Evolutionary conservation across 2,113 vertebrate genomes (phyloP), one percentile per base, ranked within the genome.

Genomic region (Peromyscus polionotus): DNA sequence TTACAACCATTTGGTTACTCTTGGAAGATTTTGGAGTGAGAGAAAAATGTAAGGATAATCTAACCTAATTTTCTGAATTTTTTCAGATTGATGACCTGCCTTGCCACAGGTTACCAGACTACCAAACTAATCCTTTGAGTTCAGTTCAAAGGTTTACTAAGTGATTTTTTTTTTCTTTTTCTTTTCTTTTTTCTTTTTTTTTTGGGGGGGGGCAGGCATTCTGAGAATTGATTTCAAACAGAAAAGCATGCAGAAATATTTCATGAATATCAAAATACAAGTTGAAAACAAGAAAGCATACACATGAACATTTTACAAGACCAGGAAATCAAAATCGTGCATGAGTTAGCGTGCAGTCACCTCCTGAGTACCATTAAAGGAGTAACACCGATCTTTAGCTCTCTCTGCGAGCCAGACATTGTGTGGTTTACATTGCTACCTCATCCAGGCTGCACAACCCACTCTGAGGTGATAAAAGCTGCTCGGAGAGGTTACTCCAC

Each of bases 171-270:
- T 11, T 98, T 97, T 97, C 93, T 94, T 70, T 45, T 16, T 57
- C n/a, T 42, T 42, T 42, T 42, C 39, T 42, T 42, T 42, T 42
- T 68, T 77, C 61, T 85, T 20, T 83, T 89, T 88, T 57, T 57
- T n/a, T 17, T 14, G 31, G 79, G 48, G 28, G 45, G 76, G 3
- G 28, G 45, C 42, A 42, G 95, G 75, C 45, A 95, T 70, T 97
- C 93, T 97, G 91, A 96, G 17, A 4, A 48, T 90, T 92, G 97
- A 98, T 98, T 99, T 98, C 98, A 99, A 97, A 98, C 95, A 98
- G 75, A 98, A 85, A 95, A 98, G 98, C 98, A 98, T 99, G 99
- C 98, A 99, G 98, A 96, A 98, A 97, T 91, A 97, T 48, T 98
- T 97, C 98, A 98, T 97, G 0, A 98, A 97, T 98, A 84, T 98